Conservation (phyloP, 1,140 invertebrate genomes). For the Vanessa atalanta region DNA sequence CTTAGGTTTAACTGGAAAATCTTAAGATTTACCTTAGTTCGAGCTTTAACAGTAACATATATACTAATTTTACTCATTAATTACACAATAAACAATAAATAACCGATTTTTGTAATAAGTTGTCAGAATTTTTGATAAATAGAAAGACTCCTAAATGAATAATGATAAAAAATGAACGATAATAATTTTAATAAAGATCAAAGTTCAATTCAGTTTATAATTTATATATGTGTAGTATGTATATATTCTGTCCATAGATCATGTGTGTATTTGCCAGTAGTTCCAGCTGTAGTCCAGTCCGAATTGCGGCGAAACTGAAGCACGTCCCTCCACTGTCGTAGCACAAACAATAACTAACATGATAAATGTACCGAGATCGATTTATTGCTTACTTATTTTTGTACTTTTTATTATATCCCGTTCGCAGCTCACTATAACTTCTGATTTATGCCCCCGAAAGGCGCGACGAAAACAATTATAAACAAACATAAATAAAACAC, state of each 20-base stretch:
- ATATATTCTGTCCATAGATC: neutral
- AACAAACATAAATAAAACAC: conserved; percentile 37
- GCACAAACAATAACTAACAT: conserved; percentile 60
- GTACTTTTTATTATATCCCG: conserved; percentile 60
- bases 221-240: too few relatives aligned
- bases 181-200: too few relatives aligned
- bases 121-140: too few relatives aligned
- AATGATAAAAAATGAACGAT: too few relatives aligned
- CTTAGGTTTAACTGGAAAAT: too few relatives aligned
- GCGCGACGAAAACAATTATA: conserved; percentile 51
- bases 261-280: neutral
- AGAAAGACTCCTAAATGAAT: too few relatives aligned
- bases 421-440: conserved; percentile 37
- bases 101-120: too few relatives aligned
- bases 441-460: conserved; percentile 42
- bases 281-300: conserved; percentile 2
- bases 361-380: conserved; percentile 62
- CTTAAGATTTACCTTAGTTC: too few relatives aligned
- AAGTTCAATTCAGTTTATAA: too few relatives aligned
- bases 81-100: too few relatives aligned
- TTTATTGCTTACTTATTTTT: conserved; percentile 66
- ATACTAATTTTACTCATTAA: too few relatives aligned
- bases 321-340: conserved; percentile 36
- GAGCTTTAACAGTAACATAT: too few relatives aligned
- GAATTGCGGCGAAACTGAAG: conserved; percentile 27